Evolutionary conservation across 2,113 vertebrate genomes (phyloP).

Genomic region (Apteryx mantelli): DNA sequence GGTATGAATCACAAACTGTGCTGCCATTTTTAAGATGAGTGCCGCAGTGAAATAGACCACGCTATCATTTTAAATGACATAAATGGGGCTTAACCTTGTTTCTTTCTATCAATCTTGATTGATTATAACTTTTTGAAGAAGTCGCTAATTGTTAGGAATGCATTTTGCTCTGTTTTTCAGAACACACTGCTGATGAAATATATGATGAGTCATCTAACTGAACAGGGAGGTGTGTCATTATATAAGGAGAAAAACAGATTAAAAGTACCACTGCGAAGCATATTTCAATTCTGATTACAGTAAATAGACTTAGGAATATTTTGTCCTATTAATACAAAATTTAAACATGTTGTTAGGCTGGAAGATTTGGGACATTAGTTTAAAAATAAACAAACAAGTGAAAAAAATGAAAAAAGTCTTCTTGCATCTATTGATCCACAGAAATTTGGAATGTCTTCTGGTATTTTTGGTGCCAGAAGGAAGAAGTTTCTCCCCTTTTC

Average conservation of each 20-base stretch:
- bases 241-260: slow-evolving; percentile 64
- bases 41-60: slow-evolving; percentile 32
- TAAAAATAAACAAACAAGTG: background rate
- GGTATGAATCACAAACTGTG: slow-evolving; percentile 59
- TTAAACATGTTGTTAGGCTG: background rate
- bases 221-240: slow-evolving; percentile 68
- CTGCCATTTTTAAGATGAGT: slow-evolving; percentile 22
- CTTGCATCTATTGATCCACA: background rate
- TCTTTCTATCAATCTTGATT: slow-evolving; percentile 42
- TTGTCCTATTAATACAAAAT: background rate
- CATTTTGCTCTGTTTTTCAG: slow-evolving; percentile 60
- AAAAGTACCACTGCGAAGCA: background rate
- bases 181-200: background rate
- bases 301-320: background rate
- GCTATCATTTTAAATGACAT: slow-evolving; percentile 1
- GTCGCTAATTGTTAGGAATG: slow-evolving; percentile 49
- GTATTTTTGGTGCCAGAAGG: background rate
- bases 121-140: slow-evolving; percentile 52
- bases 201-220: slow-evolving; percentile 73
- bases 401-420: background rate
- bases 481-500: background rate
- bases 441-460: background rate
- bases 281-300: slow-evolving; percentile 44
- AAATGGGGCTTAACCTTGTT: slow-evolving; percentile 43
- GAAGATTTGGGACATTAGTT: background rate